phyloP scores from a whole-genome alignment of 2,888 invertebrate genomes.

The Andrena chrysosceles region DNA sequence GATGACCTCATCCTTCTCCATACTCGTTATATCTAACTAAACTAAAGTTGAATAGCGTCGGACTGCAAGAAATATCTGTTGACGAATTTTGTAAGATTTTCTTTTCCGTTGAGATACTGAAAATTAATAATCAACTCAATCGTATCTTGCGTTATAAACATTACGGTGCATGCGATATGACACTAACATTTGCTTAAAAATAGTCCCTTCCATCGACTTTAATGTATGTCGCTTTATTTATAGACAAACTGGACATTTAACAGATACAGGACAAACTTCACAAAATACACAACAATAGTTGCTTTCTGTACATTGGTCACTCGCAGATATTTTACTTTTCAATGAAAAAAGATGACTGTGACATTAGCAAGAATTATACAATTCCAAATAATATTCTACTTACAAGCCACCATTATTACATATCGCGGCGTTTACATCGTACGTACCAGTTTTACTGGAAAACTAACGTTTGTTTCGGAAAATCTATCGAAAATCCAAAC shows the following conservation, averaged over 20 bases:
- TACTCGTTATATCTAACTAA: slow-evolving; percentile 13
- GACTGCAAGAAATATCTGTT: not conserved
- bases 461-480: not conserved
- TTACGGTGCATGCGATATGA: not conserved
- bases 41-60: not conserved
- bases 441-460: not conserved
- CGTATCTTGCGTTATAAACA: not conserved
- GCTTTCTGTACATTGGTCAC: not conserved
- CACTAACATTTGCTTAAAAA: slow-evolving; percentile 16
- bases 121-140: not conserved
- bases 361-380: not conserved
- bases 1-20: slow-evolving; percentile 68
- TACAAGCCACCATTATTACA: slow-evolving; percentile 6
- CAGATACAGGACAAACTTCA: not conserved
- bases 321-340: not conserved
- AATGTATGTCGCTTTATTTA: slow-evolving; percentile 2
- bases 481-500: not conserved
- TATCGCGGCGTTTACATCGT: slow-evolving; percentile 9
- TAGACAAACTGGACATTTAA: not conserved
- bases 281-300: not conserved
- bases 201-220: not conserved
- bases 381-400: not conserved
- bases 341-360: not conserved
- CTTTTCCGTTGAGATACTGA: not conserved
- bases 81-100: not conserved